phyloP scores from a whole-genome alignment of 2,113 vertebrate species.

The Formicarius rufipectus region DNA sequence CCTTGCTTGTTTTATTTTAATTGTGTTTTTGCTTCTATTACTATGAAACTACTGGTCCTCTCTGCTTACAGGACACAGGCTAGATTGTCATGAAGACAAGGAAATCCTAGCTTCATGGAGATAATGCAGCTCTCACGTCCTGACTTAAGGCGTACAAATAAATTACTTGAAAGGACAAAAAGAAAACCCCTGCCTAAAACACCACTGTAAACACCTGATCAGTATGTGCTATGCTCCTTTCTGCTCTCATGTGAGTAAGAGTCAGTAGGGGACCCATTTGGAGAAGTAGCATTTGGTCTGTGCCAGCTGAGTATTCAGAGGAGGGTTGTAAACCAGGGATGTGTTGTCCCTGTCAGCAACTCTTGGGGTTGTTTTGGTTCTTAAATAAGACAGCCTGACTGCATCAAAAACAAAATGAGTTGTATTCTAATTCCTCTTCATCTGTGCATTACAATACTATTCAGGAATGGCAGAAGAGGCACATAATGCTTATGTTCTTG shows the following conservation, averaged over 20 bases:
- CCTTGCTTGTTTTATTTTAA: neutral
- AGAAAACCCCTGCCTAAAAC: neutral
- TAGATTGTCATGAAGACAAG: rapidly evolving
- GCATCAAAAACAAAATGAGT: too few species aligned
- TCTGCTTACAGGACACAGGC: neutral
- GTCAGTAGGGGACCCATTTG: neutral
- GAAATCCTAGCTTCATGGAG: neutral
- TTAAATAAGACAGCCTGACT: too few species aligned
- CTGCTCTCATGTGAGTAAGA: neutral
- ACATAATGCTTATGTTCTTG: too few species aligned
- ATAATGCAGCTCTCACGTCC: neutral
- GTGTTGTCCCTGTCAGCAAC: neutral
- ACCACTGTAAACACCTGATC: neutral
- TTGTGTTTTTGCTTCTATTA: neutral
- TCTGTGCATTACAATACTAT: too few species aligned
- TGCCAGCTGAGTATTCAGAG: neutral
- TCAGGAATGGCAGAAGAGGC: too few species aligned
- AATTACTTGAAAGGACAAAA: neutral
- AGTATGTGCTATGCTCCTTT: neutral
- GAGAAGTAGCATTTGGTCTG: neutral
- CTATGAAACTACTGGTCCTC: neutral
- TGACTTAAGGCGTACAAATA: neutral
- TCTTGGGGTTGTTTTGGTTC: neutral
- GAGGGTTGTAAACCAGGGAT: neutral
- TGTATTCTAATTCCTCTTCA: too few species aligned